phyloP scores from a whole-genome alignment of 2,797 vertebrate genomes.

The Sebastes melanostomus region DNA sequence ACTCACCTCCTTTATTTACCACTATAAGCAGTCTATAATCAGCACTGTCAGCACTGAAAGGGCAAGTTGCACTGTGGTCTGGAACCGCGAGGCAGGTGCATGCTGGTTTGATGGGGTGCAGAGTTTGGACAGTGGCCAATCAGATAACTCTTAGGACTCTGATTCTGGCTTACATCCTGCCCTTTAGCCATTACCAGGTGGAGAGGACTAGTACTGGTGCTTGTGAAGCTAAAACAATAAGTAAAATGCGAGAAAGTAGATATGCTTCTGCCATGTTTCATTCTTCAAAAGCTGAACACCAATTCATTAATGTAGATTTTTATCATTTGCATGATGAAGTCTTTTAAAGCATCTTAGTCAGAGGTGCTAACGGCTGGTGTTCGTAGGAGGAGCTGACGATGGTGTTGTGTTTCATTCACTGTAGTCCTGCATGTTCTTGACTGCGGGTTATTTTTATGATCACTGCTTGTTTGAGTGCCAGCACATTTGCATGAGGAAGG shows the following conservation, averaged over 20 bases:
- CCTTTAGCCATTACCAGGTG: constrained; percentile 9
- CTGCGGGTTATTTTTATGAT: constrained; percentile 73
- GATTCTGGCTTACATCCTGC: constrained; percentile 31
- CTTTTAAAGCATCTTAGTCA: constrained; percentile 1
- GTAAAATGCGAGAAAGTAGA: not conserved
- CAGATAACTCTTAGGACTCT: constrained; percentile 29
- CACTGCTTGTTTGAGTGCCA: constrained; percentile 56
- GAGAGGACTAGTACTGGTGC: not conserved
- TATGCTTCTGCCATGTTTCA: not conserved
- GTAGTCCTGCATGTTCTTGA: constrained; percentile 34
- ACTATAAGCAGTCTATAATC: constrained; percentile 35
- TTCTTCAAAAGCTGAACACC: not conserved
- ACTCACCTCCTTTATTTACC: constrained; percentile 25
- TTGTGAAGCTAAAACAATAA: not conserved
- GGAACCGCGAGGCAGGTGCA: constrained; percentile 48
- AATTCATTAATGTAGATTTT: constrained; percentile 1
- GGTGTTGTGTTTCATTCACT: constrained; percentile 61
- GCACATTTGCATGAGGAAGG: constrained; percentile 58
- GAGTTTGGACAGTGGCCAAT: constrained; percentile 46
- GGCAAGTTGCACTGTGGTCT: constrained; percentile 15
- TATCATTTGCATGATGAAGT: not conserved
- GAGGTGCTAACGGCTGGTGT: constrained; percentile 3
- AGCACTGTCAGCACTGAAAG: constrained; percentile 59
- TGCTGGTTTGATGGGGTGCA: constrained; percentile 29
- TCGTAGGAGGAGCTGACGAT: not conserved